phyloP scores from a whole-genome alignment of 2,888 invertebrate genomes.

The Protula sp. region DNA sequence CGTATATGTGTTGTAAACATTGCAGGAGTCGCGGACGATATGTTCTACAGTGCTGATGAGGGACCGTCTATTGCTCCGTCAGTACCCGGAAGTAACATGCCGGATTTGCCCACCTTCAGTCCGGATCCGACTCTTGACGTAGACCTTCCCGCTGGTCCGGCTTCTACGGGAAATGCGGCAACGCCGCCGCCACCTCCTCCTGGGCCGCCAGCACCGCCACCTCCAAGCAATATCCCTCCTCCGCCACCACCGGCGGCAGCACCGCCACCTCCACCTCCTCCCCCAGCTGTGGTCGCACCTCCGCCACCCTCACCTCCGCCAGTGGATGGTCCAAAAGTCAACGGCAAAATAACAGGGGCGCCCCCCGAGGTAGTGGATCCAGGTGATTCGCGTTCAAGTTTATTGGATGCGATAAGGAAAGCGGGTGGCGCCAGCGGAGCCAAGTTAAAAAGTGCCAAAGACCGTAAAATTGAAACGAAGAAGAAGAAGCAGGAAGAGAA shows the following conservation, averaged over 20 bases:
- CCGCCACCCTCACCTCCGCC: slow-evolving; percentile 26
- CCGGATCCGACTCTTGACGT: slow-evolving; percentile 26
- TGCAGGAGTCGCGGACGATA: slow-evolving; percentile 73
- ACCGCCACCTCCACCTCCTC: slow-evolving; percentile 20
- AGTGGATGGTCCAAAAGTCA: slow-evolving; percentile 3
- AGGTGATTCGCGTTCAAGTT: slow-evolving; percentile 60
- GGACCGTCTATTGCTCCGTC: slow-evolving; percentile 82
- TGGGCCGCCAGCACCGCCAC: background rate
- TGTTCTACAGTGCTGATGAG: slow-evolving; percentile 67
- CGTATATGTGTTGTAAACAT: no score
- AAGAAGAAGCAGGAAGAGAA: slow-evolving; percentile 55
- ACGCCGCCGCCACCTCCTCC: no score
- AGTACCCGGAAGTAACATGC: slow-evolving; percentile 52
- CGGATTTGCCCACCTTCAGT: slow-evolving; percentile 49
- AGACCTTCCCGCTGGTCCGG: no score
- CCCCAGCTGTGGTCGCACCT: slow-evolving; percentile 28
- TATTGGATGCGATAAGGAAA: slow-evolving; percentile 87
- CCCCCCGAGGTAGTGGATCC: slow-evolving; percentile 2
- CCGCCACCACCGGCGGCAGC: slow-evolving; percentile 14
- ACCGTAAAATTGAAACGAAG: slow-evolving; percentile 55
- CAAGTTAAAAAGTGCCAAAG: slow-evolving; percentile 63
- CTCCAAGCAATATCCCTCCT: background rate
- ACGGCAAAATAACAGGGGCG: slow-evolving; percentile 8
- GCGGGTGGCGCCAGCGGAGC: slow-evolving; percentile 62
- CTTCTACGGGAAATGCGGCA: no score